These are phyloP conservation scores for Prenolepis imparis DNA, from an alignment of 2,888 invertebrate species.

Conservation along the genomic window DNA sequence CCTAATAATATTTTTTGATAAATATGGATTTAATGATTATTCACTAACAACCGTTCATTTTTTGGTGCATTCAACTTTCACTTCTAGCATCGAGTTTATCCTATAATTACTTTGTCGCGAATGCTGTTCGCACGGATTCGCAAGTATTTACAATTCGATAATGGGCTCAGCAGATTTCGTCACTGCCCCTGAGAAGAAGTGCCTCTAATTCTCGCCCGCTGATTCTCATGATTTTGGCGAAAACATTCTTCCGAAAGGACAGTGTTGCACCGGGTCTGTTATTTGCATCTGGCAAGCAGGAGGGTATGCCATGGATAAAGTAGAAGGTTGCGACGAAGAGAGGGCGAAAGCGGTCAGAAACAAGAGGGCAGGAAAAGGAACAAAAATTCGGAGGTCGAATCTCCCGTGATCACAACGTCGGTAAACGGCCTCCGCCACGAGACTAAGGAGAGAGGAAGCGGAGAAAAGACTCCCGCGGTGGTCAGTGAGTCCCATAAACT, in stretches of 20 bases:
- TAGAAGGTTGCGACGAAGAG: constrained; percentile 1
- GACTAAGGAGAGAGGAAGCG: constrained; percentile 21
- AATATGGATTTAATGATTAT: background rate
- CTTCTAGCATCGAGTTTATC: background rate
- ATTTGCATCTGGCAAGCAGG: background rate
- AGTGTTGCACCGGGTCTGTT: constrained; percentile 32
- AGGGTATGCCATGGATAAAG: background rate
- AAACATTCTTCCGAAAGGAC: constrained; percentile 25
- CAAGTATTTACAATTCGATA: constrained; percentile 33
- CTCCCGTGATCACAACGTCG: constrained; percentile 49
- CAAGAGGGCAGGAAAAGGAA: constrained; percentile 53
- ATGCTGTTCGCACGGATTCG: background rate
- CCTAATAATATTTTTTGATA: background rate
- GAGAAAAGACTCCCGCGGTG: constrained; percentile 59
- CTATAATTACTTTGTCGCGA: background rate
- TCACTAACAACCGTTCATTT: background rate
- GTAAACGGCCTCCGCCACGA: constrained; percentile 54
- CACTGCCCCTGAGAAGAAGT: constrained; percentile 21
- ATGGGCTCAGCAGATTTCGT: background rate
- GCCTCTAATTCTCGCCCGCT: constrained; percentile 45
- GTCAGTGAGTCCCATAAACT: constrained; percentile 63
- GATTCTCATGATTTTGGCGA: constrained; percentile 50
- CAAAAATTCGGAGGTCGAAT: constrained; percentile 74
- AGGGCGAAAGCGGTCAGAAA: constrained; percentile 6
- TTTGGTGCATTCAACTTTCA: background rate